These are phyloP conservation scores for Lissocephala sabroskyi DNA, from an alignment of 2,888 invertebrate species.

Conservation along the genomic window DNA sequence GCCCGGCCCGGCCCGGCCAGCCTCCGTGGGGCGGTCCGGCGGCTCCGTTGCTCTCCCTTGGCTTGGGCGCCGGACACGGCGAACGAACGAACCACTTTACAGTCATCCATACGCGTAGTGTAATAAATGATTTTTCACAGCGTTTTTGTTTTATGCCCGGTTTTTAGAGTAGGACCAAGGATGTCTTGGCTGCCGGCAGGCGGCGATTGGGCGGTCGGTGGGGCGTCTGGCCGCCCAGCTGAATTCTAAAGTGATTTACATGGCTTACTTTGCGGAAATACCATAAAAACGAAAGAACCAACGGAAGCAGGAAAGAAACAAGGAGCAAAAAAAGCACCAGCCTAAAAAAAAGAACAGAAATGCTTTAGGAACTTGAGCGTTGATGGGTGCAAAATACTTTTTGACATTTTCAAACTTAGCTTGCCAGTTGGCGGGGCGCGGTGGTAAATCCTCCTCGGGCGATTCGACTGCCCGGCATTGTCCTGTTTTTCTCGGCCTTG, in stretches of 20 bases:
- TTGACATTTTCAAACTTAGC: not conserved
- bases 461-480: no score
- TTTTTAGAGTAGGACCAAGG: constrained; percentile 50
- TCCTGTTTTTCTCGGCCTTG: no score
- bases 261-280: constrained; percentile 56
- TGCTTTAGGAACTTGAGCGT: not conserved
- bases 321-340: not conserved
- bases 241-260: constrained; percentile 58
- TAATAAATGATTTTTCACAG: constrained; percentile 61
- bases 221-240: constrained; percentile 6
- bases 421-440: no score
- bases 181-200: no score
- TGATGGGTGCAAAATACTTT: not conserved
- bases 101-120: constrained; percentile 58
- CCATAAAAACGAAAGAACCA: constrained; percentile 48
- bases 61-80: no score
- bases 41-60: no score
- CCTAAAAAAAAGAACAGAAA: not conserved
- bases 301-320: no score
- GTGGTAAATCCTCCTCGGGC: no score
- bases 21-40: no score
- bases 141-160: constrained; percentile 60
- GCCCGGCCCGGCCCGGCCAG: not conserved
- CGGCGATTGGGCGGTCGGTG: no score
- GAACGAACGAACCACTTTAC: constrained; percentile 10